These are phyloP conservation scores for Suncus etruscus DNA, from an alignment of 2,113 vertebrate genomes.

Conservation along the genomic window DNA sequence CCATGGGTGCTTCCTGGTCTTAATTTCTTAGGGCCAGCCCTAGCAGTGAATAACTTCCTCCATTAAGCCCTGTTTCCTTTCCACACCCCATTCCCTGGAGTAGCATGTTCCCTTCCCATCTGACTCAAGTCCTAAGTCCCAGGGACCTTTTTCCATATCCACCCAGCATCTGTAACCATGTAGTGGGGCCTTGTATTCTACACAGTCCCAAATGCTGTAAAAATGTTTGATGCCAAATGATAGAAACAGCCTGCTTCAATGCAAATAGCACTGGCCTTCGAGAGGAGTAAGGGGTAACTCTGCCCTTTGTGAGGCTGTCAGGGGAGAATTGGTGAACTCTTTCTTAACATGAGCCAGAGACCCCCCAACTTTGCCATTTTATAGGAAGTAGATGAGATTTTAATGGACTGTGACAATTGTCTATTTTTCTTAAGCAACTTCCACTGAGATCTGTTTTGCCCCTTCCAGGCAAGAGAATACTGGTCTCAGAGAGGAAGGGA, in stretches of 20 bases:
- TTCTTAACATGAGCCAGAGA: background rate
- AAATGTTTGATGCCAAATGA: background rate
- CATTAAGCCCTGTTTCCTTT: conserved; percentile 49
- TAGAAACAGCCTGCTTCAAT: conserved; percentile 4
- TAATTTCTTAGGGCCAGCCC: conserved; percentile 23
- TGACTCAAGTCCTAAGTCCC: conserved; percentile 53
- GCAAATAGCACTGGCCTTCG: background rate
- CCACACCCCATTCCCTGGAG: conserved; percentile 52
- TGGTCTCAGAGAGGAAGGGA: background rate
- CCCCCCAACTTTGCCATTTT: conserved; percentile 56
- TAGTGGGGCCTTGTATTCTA: background rate
- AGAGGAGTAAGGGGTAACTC: background rate
- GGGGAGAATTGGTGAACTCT: background rate
- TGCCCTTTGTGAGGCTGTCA: background rate
- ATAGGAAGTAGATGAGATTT: conserved; percentile 65
- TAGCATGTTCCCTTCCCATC: conserved; percentile 29
- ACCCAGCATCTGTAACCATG: conserved; percentile 14
- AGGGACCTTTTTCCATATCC: conserved; percentile 52
- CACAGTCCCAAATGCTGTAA: background rate
- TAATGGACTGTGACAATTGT: conserved; percentile 69
- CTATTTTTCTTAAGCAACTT: conserved; percentile 60
- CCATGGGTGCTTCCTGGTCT: conserved; percentile 57
- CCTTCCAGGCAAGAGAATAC: background rate
- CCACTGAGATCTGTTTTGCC: background rate
- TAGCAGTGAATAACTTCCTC: conserved; percentile 61